Conservation (phyloP, 2,797 vertebrate species). For the Helicolenus hilgendorfi region DNA sequence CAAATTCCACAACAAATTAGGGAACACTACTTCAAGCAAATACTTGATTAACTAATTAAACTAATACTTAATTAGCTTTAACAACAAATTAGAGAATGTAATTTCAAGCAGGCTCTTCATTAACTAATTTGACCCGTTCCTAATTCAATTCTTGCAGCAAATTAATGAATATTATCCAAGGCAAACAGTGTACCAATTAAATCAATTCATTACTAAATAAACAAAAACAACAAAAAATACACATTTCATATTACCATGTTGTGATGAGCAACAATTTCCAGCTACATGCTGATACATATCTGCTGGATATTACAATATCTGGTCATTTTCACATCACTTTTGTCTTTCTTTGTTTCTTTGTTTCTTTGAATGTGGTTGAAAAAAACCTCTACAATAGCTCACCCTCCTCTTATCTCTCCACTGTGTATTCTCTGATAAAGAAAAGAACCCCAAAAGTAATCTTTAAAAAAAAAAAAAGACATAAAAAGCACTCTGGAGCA, state of each 20-base stretch:
- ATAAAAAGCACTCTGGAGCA: slow-evolving; percentile 20
- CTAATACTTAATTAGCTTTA: slow-evolving; percentile 61
- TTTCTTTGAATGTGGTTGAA: neutral
- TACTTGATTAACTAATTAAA: slow-evolving; percentile 48
- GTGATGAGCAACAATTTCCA: neutral
- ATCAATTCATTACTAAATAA: slow-evolving; percentile 4
- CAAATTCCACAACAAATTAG: slow-evolving; percentile 34
- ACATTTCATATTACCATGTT: neutral
- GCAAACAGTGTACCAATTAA: slow-evolving; percentile 26
- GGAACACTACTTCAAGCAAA: slow-evolving; percentile 36
- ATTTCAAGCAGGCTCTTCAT: slow-evolving; percentile 49
- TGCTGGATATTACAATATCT: neutral
- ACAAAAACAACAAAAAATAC: neutral
- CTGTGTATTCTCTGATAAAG: slow-evolving; percentile 35
- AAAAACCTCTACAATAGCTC: neutral
- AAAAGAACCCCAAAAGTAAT: slow-evolving; percentile 19
- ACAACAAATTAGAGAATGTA: slow-evolving; percentile 54
- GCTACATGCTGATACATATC: neutral
- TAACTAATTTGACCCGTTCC: slow-evolving; percentile 36
- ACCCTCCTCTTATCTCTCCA: slow-evolving; percentile 7
- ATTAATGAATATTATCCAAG: slow-evolving; percentile 14
- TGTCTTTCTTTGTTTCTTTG: neutral
- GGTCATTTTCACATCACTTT: neutral
- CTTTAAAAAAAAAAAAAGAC: slow-evolving; percentile 36
- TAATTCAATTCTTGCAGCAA: slow-evolving; percentile 38